phyloP scores from a whole-genome alignment of 2,113 vertebrate genomes.

The Desmodus rotundus region DNA sequence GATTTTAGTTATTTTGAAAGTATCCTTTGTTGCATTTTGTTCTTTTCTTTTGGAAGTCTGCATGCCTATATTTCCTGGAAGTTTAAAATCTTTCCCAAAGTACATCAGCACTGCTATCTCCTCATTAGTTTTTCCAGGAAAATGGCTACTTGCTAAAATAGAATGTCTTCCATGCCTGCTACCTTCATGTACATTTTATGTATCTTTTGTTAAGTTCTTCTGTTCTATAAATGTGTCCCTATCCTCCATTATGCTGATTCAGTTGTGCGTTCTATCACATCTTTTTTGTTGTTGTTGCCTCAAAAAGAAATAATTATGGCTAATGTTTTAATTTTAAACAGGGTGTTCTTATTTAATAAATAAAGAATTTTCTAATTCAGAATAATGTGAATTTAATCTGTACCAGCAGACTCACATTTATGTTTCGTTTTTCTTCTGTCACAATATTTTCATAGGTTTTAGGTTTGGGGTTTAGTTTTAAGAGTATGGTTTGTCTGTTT shows the following conservation, averaged over 20 bases:
- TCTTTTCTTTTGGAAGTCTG: not conserved
- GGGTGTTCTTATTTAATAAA: not conserved
- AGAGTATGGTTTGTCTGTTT: not conserved
- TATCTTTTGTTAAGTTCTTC: not conserved
- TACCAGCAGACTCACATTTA: not conserved
- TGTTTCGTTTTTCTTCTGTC: not conserved
- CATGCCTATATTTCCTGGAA: not conserved
- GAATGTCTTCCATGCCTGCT: not conserved
- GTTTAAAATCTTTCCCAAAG: not conserved
- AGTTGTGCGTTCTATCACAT: not conserved
- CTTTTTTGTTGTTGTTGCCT: not conserved
- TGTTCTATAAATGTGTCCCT: not conserved
- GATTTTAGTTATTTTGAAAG: conserved; percentile 24
- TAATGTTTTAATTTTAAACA: not conserved
- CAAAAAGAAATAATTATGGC: not conserved
- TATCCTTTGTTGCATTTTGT: not conserved
- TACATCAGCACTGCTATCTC: not conserved
- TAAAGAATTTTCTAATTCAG: not conserved
- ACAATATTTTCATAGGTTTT: not conserved
- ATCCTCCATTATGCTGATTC: not conserved
- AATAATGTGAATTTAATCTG: not conserved
- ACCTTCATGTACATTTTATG: not conserved
- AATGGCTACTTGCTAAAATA: not conserved
- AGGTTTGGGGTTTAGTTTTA: not conserved
- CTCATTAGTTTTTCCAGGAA: not conserved